Base-by-base conservation (phyloP, 2,797 vertebrate species). In the Acanthopagrus latus region DNA sequence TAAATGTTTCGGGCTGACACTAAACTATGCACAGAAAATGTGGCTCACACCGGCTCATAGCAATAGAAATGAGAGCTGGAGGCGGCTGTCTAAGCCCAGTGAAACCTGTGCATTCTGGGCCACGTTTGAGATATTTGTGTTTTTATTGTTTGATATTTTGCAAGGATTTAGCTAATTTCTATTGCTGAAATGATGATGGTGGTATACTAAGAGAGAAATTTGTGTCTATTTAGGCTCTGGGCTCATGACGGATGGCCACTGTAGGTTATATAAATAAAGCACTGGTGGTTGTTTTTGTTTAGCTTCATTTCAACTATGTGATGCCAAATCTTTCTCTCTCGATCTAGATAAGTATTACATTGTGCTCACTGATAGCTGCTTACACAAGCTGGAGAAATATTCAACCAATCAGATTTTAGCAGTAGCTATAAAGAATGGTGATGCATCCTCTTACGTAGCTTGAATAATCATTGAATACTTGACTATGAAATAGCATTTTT, bases 1-100 rank as follows among this genome's bases (percentile, higher is more conserved):
- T 84, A 81, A 89, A 86, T 84, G 88, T 84, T 89, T 89, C 72
- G 78, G 74, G 78, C 74, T 88, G 86, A 87, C 84, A 80, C 67
- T 81, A 74, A 84, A 80, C 73, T 57, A 71, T 81, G 66, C 68
- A 66, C 25, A 66, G 68, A 72, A 83, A 80, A 74, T 64, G 75
- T 73, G 72, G 48, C 62, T 63, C 64, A 21, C 48, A 20, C 25
- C 33, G 10, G 47, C 18, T 27, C 78, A 84, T 57, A 10, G 56
- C 23, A 18, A 4, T 69, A 71, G 12, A 72, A 58, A 44, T 38
- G 29, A 60, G 21, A 83, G 47, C 52, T 38, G 48, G 25, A 70
- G 48, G 57, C 44, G 50, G 51, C 59, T 48, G 52, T 58, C 17
- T 51, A 48, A 82, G 50, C 29, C 11, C 1, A 46, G 18, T 12